Conservation (phyloP, 2,113 vertebrate genomes). For the Catagonus wagneri region DNA sequence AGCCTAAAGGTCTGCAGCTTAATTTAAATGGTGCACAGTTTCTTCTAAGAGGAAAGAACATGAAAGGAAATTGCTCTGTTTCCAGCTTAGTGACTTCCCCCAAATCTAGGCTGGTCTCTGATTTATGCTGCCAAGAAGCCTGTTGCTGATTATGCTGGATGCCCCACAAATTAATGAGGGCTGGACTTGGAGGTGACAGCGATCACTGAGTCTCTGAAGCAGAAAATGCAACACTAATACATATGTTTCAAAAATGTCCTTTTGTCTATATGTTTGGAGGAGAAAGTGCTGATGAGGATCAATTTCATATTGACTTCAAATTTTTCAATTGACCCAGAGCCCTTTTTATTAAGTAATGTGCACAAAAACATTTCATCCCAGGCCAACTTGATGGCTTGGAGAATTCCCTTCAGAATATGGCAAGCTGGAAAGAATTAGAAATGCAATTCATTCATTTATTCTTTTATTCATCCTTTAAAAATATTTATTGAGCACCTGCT, state of each 20-base stretch:
- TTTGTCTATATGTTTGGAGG: conserved; percentile 74
- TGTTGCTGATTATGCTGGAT: conserved; percentile 66
- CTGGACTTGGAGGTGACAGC: conserved; percentile 66
- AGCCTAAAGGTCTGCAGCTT: neutral
- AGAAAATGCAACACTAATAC: conserved; percentile 80
- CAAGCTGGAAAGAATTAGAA: conserved; percentile 66
- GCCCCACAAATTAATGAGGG: conserved; percentile 75
- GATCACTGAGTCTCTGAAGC: conserved; percentile 64
- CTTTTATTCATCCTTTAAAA: conserved; percentile 69
- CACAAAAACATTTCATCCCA: conserved; percentile 65
- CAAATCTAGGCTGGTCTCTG: conserved; percentile 46
- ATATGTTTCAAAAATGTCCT: conserved; percentile 74
- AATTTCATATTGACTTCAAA: conserved; percentile 83
- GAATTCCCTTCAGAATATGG: conserved; percentile 60
- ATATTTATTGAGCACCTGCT: conserved; percentile 70
- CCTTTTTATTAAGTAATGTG: conserved; percentile 80
- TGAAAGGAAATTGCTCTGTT: conserved; percentile 49
- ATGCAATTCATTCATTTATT: conserved; percentile 40
- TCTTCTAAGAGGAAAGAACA: conserved; percentile 13
- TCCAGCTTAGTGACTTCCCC: conserved; percentile 30
- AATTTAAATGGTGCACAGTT: neutral
- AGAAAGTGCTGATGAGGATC: conserved; percentile 80
- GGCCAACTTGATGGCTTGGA: conserved; percentile 41
- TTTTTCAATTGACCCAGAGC: conserved; percentile 79
- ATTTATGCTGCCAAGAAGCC: conserved; percentile 60